These are phyloP conservation scores for Syngnathus floridae DNA, from an alignment of 2,113 vertebrate species.

Conservation along the genomic window DNA sequence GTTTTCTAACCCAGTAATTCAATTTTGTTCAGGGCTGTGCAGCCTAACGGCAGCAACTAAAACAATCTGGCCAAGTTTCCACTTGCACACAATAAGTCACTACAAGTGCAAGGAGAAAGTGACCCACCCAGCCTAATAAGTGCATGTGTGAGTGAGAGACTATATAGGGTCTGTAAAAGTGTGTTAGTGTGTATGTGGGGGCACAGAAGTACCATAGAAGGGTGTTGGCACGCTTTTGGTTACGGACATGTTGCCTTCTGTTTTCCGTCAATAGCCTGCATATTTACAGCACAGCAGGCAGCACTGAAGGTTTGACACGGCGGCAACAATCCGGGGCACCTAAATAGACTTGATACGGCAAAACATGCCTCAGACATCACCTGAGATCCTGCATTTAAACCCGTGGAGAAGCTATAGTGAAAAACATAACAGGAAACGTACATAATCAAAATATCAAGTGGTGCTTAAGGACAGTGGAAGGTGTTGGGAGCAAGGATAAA, in stretches of 20 bases:
- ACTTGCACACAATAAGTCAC: conserved; percentile 74
- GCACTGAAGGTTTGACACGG: conserved; percentile 36
- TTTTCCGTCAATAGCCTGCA: conserved; percentile 59
- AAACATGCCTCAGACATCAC: conserved; percentile 42
- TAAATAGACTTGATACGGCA: conserved; percentile 56
- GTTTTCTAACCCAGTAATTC: conserved; percentile 65
- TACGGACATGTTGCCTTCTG: conserved; percentile 41
- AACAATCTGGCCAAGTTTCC: conserved; percentile 72
- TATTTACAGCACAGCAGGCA: conserved; percentile 61
- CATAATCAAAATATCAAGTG: conserved; percentile 14
- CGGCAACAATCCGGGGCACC: conserved; percentile 55
- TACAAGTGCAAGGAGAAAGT: conserved; percentile 58
- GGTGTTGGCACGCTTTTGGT: conserved; percentile 18
- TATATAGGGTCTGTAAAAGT: conserved; percentile 11
- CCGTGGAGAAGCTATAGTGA: conserved; percentile 10
- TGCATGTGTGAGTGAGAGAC: conserved; percentile 26
- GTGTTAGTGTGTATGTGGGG: background rate
- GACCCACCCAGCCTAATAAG: conserved; percentile 46
- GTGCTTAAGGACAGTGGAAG: background rate
- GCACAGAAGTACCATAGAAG: conserved; percentile 23
- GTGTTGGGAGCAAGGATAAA: conserved; percentile 1
- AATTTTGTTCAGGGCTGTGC: conserved; percentile 36
- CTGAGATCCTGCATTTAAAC: conserved; percentile 55
- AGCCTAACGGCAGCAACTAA: conserved; percentile 20
- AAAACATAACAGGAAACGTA: conserved; percentile 26